Base-by-base conservation (phyloP, 2,888 invertebrate species). In the Tenthredo notha region DNA sequence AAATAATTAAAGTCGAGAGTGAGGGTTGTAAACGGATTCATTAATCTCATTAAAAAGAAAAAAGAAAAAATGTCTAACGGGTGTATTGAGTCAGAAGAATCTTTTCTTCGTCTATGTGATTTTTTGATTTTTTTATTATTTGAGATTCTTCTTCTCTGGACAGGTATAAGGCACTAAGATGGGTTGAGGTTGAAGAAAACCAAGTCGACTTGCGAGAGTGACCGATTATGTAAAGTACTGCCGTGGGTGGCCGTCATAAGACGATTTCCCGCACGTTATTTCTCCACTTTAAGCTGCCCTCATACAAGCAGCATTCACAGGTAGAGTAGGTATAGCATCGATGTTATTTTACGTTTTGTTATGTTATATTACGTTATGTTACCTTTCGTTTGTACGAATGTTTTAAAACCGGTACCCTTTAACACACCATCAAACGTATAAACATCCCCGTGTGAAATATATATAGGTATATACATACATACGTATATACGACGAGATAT, bases 171-270 rank as follows among this genome's bases (percentile, higher is more conserved):
- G 67, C 18, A 61, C 61, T 25, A 65, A 65, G 77, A 84, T 61
- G 47, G 61, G 84, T 75, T 80, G 70, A 29, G 21, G 50, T 25
- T 10, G 21, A 54, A 77, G 50, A 33, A 47, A 33, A 29, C 29
- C 67, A 67, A 67, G 58, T 83, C 75, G 74, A 43, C 65, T 61
- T 40, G n/a, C n/a, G 43, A 77, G 78, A 67, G 84, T 84, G 85
- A 85, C 86, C 89, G 89, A 90, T 90, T 90, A 90, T 90, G 90
- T 89, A 90, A 90, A 90, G 87, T 87, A 86, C 86, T 88, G 87
- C 88, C 88, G 87, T 88, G 90, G 90, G 89, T 90, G 90, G 89
- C 87, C 88, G 67, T 80, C 74, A 47, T 77, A 86, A 85, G 61
- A 21, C 80, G 61, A 43, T 74, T 74, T 74, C 72, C 40, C 40